These are phyloP conservation scores for Steinernema feltiae DNA, from an alignment of 1,140 invertebrate genomes.

Conservation along the genomic window DNA sequence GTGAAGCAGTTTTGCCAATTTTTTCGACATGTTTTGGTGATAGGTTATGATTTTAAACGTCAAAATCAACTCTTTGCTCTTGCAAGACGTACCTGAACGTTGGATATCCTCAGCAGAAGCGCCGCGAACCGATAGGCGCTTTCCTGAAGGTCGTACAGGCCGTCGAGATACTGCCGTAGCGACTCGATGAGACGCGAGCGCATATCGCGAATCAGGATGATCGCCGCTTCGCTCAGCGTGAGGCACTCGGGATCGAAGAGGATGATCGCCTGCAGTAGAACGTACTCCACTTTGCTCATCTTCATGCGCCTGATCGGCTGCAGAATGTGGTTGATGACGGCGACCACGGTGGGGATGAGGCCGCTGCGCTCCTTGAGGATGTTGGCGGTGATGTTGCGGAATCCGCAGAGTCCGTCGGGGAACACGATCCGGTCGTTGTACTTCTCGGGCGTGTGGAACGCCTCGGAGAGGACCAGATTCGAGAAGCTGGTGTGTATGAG, in stretches of 20 bases:
- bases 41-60: no score
- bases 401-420: slow-evolving; percentile 38
- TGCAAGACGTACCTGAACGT: slow-evolving; percentile 19
- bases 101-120: background rate
- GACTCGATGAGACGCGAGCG: background rate
- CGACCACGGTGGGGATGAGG: slow-evolving; percentile 55
- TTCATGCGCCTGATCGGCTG: slow-evolving; percentile 47
- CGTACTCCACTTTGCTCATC: slow-evolving; percentile 53
- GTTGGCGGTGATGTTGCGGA: slow-evolving; percentile 50
- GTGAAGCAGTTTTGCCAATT: no score
- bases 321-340: slow-evolving; percentile 56
- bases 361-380: slow-evolving; percentile 51
- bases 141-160: background rate
- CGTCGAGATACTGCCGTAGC: background rate
- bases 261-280: slow-evolving; percentile 53
- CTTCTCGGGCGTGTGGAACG: slow-evolving; percentile 54
- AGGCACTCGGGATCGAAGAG: slow-evolving; percentile 55
- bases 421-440: slow-evolving; percentile 55
- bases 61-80: no score
- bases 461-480: slow-evolving; percentile 54
- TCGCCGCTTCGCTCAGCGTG: background rate
- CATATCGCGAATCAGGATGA: background rate
- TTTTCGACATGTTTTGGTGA: no score
- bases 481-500: slow-evolving; percentile 54
- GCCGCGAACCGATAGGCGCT: background rate